These are phyloP conservation scores for Tonatia bakeri DNA, from an alignment of 2,113 vertebrate species.

Conservation along the genomic window DNA sequence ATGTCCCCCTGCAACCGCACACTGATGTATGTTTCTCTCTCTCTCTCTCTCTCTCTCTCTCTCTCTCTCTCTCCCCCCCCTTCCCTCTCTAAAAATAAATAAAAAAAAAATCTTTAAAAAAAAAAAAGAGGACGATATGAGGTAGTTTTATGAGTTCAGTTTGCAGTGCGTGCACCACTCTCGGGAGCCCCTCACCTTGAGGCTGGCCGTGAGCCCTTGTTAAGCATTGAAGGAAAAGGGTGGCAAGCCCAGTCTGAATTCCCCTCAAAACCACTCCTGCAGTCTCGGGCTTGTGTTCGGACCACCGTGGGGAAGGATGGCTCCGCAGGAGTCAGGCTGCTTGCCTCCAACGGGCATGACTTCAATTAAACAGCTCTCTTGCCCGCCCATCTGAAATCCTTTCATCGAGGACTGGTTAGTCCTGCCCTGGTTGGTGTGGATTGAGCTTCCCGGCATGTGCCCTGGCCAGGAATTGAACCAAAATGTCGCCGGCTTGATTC, in stretches of 20 bases:
- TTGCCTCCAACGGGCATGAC: neutral
- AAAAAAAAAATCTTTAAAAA: no score
- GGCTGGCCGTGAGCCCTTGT: neutral
- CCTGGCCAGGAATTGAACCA: no score
- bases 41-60: no score
- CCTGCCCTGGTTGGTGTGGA: no score
- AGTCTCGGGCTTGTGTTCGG: fast-evolving
- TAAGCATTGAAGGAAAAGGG: neutral
- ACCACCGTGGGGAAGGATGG: fast-evolving
- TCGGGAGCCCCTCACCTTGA: neutral
- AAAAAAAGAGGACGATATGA: neutral
- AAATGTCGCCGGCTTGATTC: no score
- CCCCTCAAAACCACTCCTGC: neutral
- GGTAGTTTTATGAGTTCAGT: neutral
- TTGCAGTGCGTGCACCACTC: neutral
- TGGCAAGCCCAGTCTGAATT: no score
- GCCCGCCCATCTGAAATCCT: neutral
- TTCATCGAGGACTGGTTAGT: no score
- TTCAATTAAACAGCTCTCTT: fast-evolving
- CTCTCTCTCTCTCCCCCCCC: no score
- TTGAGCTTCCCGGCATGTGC: no score
- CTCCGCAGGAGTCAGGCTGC: fast-evolving
- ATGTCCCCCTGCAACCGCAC: no score
- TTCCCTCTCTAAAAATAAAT: no score
- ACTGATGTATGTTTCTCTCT: no score